Percentiles rank a stretch among this genome's conserved stretches.
phyloP scores from a whole-genome alignment of 2,113 vertebrate species.

The Meriones unguiculatus region DNA sequence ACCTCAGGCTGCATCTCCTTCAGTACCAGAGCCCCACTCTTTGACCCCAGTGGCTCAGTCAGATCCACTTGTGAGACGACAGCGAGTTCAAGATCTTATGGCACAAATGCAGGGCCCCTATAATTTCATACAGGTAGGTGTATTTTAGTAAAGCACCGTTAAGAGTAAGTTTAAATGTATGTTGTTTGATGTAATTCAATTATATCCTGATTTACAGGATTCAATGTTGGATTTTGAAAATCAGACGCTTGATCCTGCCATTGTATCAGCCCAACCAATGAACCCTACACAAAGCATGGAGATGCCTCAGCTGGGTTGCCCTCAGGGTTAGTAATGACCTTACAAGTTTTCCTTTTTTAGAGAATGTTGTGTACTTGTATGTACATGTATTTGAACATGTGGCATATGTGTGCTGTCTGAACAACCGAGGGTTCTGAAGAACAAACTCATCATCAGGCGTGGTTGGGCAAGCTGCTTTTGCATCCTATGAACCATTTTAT shows the following conservation, averaged over 20 bases:
- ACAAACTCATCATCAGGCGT: not conserved
- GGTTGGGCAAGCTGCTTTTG: not conserved
- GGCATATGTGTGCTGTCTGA: not conserved
- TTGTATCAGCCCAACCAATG: constrained; percentile 99
- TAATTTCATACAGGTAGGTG: constrained; percentile 98
- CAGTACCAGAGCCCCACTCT: constrained; percentile 90
- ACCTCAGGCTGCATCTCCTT: constrained; percentile 89
- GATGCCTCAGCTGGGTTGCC: constrained; percentile 94
- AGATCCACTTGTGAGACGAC: constrained; percentile 96
- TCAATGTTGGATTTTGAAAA: constrained; percentile 99
- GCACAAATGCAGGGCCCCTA: constrained; percentile 99
- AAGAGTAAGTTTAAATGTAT: not conserved
- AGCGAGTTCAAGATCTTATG: constrained; percentile 98
- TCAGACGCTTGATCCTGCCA: constrained; percentile 97
- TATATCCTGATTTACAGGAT: constrained; percentile 87
- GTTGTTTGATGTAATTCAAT: not conserved
- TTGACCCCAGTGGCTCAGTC: constrained; percentile 89
- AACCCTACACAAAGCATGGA: constrained; percentile 93
- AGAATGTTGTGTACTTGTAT: too few species aligned
- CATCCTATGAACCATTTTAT: not conserved
- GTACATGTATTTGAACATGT: not conserved
- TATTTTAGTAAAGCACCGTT: not conserved
- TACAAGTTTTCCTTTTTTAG: not conserved
- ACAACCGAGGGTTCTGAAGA: not conserved
- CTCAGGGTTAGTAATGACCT: constrained; percentile 89